These are phyloP conservation scores for Amblyopsis hoosieri DNA, from an alignment of 2,797 vertebrate genomes.

Conservation along the genomic window DNA sequence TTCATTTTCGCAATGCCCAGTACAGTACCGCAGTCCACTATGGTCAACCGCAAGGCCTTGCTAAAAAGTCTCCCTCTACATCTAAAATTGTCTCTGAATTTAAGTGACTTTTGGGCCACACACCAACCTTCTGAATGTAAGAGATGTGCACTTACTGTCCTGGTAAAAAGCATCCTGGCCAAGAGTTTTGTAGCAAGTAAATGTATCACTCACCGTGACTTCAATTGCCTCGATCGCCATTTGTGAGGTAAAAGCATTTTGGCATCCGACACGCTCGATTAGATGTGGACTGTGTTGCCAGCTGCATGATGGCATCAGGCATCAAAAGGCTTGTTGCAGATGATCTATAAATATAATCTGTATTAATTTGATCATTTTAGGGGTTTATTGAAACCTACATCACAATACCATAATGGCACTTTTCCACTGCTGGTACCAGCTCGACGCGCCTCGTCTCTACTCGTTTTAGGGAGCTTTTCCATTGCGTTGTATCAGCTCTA, in stretches of 20 bases:
- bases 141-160: constrained; percentile 10
- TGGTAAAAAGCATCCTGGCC: constrained; percentile 11
- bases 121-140: constrained; percentile 5
- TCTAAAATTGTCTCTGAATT: neutral
- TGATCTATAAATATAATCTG: constrained; percentile 43
- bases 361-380: constrained; percentile 9
- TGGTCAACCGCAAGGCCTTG: too few relatives aligned
- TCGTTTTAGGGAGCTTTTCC: too few relatives aligned
- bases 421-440: too few relatives aligned
- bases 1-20: too few relatives aligned
- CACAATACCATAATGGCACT: too few relatives aligned
- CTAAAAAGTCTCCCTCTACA: too few relatives aligned
- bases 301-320: constrained; percentile 38
- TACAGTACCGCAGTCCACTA: too few relatives aligned
- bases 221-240: constrained; percentile 27
- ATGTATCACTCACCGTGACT: neutral
- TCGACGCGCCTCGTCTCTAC: too few relatives aligned
- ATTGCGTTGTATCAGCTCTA: too few relatives aligned
- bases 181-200: constrained; percentile 15
- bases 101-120: neutral
- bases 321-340: constrained; percentile 42
- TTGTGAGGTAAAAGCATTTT: constrained; percentile 42
- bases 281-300: constrained; percentile 47
- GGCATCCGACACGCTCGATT: constrained; percentile 52
- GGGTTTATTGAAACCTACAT: neutral